Evolutionary conservation across 2,113 vertebrate genomes (phyloP).

Genomic region (Hyperopisus bebe): DNA sequence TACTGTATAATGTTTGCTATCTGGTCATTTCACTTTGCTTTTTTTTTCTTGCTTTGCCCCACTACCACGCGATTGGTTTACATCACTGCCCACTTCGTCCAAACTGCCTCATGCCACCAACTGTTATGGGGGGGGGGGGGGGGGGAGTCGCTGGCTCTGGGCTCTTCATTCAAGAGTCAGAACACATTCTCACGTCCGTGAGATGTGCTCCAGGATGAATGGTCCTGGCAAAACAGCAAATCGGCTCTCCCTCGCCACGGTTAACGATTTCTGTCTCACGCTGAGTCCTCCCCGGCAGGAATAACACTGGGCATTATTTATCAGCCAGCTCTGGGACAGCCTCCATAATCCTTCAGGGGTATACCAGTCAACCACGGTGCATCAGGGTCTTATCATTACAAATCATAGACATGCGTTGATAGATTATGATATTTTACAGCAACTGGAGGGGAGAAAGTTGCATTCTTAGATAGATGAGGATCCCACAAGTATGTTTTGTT

Average conservation of each 20-base stretch:
- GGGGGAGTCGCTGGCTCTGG: background rate
- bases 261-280: conserved; percentile 1
- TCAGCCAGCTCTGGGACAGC: conserved; percentile 1
- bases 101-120: background rate
- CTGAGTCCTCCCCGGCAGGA: background rate
- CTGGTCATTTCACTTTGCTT: background rate
- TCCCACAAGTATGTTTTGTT: background rate
- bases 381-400: background rate
- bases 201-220: conserved; percentile 6
- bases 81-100: background rate
- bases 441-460: background rate
- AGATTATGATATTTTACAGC: background rate
- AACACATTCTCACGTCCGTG: conserved; percentile 3
- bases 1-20: background rate
- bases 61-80: background rate
- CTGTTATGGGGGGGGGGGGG: background rate
- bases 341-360: background rate
- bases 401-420: background rate
- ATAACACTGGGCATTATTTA: background rate
- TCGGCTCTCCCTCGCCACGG: background rate
- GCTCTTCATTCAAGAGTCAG: conserved; percentile 6
- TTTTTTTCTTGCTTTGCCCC: background rate
- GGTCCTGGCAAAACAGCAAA: conserved; percentile 2
- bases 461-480: background rate
- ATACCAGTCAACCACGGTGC: background rate